Base-by-base conservation (phyloP, 1,140 invertebrate genomes). In the Solen grandis region DNA sequence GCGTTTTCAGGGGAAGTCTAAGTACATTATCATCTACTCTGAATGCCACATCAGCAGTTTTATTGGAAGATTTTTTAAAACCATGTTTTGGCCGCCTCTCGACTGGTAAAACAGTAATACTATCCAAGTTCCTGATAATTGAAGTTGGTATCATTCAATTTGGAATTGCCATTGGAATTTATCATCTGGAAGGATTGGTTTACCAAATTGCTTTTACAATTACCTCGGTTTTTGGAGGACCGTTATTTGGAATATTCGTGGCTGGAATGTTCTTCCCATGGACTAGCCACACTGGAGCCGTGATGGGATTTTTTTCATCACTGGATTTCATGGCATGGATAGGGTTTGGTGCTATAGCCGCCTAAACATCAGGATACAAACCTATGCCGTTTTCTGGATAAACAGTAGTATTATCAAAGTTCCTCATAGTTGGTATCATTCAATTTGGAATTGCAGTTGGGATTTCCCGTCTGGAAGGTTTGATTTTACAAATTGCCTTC, bases 21-120 rank as follows among this genome's bases (percentile, higher is more conserved):
- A n/a, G n/a, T n/a, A n/a, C n/a, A n/a, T 25, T 99, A 1, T 97
- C 97, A 0, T 97, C 96, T 25, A 97, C 97, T 8, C 91, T 98
- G 54, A 98, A 98, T 89, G 97, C 97, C 0, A 91, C 99, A 63
- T 95, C 97, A 0, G 97, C 97, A 0, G 96, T 98, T 5, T 95
- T 96, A 4, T 95, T 97, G 84, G 95, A 98, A 91, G 97, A 99
- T 92, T 94, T 98, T 59, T 91, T 97, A 0, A 94, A 94, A 59
- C 95, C 95, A 2, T 86, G 95, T 13, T 94, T 95, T 29, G 94
- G 94, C 16, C 94, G 95, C 22, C 94, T 95, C 72, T 90, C 97
- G 60, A 94, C 94, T 1, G 95, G 96, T 3, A 91, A 94, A 19
- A 95, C 94, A 90, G 95, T 95, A 46, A 95, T 96, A 0, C 93